These are phyloP conservation scores for Leptinotarsa texana DNA, from an alignment of 1,140 invertebrate genomes.

Conservation along the genomic window DNA sequence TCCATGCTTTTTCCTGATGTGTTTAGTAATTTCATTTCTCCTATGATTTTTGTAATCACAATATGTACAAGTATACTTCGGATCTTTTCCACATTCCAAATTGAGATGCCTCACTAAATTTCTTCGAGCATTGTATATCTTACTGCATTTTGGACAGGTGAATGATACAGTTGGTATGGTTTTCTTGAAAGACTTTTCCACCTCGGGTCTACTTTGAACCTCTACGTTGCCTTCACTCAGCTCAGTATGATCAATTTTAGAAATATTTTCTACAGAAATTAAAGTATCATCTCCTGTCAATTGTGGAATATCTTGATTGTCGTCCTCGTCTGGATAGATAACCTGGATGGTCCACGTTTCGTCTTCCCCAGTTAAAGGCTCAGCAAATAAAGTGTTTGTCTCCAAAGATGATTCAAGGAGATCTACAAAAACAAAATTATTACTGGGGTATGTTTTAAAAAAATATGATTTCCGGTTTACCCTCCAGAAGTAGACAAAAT, in stretches of 20 bases:
- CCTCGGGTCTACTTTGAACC: conserved; percentile 6
- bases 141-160: conserved; percentile 44
- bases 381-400: conserved; percentile 25
- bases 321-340: conserved; percentile 40
- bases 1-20: conserved; percentile 60
- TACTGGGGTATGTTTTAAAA: not conserved
- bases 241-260: not conserved
- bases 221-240: not conserved
- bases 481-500: too few relatives aligned
- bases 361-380: conserved; percentile 28
- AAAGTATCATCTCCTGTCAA: conserved; percentile 36
- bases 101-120: conserved; percentile 61
- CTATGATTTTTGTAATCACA: conserved; percentile 46
- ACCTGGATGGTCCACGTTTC: conserved; percentile 46
- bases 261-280: conserved; percentile 21
- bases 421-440: conserved; percentile 15
- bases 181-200: not conserved
- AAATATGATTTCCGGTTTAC: too few relatives aligned
- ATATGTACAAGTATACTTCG: conserved; percentile 58
- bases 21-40: conserved; percentile 53
- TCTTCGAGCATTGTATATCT: conserved; percentile 59
- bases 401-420: conserved; percentile 27
- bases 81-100: conserved; percentile 61
- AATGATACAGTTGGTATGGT: conserved; percentile 23
- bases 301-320: conserved; percentile 15